These are phyloP conservation scores for Conger conger DNA, from an alignment of 2,113 vertebrate genomes.

Conservation along the genomic window DNA sequence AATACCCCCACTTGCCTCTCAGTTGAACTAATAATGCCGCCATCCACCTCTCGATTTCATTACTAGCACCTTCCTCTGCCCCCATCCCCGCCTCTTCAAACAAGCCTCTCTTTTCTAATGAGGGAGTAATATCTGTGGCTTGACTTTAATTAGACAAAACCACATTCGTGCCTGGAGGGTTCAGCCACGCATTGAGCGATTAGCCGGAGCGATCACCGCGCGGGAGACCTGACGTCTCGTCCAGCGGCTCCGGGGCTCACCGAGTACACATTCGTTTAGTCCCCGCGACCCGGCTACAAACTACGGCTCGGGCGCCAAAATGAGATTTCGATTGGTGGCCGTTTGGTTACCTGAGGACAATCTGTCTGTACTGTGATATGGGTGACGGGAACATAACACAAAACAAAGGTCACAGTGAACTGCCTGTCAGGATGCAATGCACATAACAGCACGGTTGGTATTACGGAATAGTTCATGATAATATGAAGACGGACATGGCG, in stretches of 20 bases:
- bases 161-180: slow-evolving; percentile 19
- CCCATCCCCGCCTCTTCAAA: neutral
- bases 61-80: too few relatives aligned
- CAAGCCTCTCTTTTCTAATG: slow-evolving; percentile 21
- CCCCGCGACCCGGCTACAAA: too few relatives aligned
- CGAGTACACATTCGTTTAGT: neutral
- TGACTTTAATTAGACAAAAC: slow-evolving; percentile 33
- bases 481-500: neutral
- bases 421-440: neutral
- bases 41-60: too few relatives aligned
- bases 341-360: too few relatives aligned
- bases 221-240: neutral
- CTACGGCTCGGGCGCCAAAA: too few relatives aligned
- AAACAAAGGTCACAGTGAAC: too few relatives aligned
- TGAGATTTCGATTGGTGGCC: too few relatives aligned
- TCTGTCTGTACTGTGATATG: neutral
- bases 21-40: too few relatives aligned
- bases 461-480: neutral
- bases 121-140: slow-evolving; percentile 35
- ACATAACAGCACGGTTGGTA: neutral
- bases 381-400: neutral
- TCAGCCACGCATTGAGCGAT: neutral
- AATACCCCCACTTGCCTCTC: too few relatives aligned
- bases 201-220: neutral
- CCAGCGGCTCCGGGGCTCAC: neutral